Evolutionary conservation across 2,113 vertebrate genomes (phyloP), one percentile per base, ranked within the genome.

Genomic region (Proterorhinus semilunaris): DNA sequence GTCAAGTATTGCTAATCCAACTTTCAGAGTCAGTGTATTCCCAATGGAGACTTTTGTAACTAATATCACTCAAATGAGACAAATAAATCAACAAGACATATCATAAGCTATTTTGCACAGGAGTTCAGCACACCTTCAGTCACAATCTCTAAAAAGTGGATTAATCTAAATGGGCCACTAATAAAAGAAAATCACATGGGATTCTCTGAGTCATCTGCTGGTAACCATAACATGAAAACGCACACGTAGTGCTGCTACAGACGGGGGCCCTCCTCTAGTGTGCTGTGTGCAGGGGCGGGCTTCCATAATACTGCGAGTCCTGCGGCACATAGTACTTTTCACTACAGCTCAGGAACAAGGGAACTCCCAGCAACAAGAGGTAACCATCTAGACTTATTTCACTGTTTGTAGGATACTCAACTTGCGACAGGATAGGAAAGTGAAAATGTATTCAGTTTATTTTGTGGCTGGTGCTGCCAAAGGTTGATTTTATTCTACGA

Each of bases 361-460:
- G 43, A 63, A 5, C 66, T 27, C 8, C 81, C 88, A 87, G 82
- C 82, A 73, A 47, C 44, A 17, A 53, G 2, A 62, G 52, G 44
- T 54, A 0, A 36, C 21, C 47, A 17, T 59, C 16, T 50, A 17
- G 6, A 0, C n/a, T 49, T 36, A 62, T 8, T 61, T 52, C 12
- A 2, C 43, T 8, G 15, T 12, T 58, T 17, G 54, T 47, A 0
- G 13, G 42, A 27, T 27, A 8, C 11, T 11, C 52, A 65, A 57
- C 11, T 45, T 36, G 27, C 27, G 27, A 36, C 27, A 3, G 27
- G 27, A 36, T 36, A 36, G 27, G 27, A 36, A 5, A 36, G 27
- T 36, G 27, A 36, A 17, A 6, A 13, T n/a, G 5, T 49, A 58
- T 43, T 36, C 27, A 36, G 27, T 36, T 36, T 36, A 36, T n/a